phyloP scores from a whole-genome alignment of 1,140 invertebrate genomes.

The Drosophila littoralis region DNA sequence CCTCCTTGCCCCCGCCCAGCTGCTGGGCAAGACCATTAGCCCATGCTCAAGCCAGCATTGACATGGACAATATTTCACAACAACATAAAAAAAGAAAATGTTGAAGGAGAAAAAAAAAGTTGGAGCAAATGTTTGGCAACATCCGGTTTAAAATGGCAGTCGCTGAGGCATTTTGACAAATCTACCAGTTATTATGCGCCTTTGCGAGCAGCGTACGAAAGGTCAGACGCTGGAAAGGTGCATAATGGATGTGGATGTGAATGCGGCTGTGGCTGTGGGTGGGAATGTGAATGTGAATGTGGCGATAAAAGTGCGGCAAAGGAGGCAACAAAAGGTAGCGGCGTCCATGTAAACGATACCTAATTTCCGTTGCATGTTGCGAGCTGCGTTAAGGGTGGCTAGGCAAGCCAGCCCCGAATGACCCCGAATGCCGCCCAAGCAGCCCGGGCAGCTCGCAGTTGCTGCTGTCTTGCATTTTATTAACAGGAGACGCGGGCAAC shows the following conservation, averaged over 20 bases:
- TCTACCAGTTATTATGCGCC: slow-evolving; percentile 65
- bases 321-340: slow-evolving; percentile 41
- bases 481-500: slow-evolving; percentile 32
- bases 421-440: neutral
- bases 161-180: slow-evolving; percentile 74
- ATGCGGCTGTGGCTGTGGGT: slow-evolving; percentile 13
- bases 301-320: slow-evolving; percentile 32
- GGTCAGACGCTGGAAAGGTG: slow-evolving; percentile 37
- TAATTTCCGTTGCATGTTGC: slow-evolving; percentile 71
- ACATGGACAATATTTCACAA: slow-evolving; percentile 41
- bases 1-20: neutral
- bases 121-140: slow-evolving; percentile 71
- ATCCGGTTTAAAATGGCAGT: slow-evolving; percentile 79
- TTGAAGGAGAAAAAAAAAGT: slow-evolving; percentile 5
- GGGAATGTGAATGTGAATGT: slow-evolving; percentile 11
- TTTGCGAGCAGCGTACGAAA: slow-evolving; percentile 37
- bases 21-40: slow-evolving; percentile 31
- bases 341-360: slow-evolving; percentile 74
- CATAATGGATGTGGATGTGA: slow-evolving; percentile 66
- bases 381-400: slow-evolving; percentile 6
- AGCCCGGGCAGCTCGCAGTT: neutral
- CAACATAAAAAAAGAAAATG: slow-evolving; percentile 14
- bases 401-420: neutral
- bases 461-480: slow-evolving; percentile 69
- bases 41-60: slow-evolving; percentile 16